A percentile compares a stretch with the other conserved stretches of the same genome.
These are phyloP conservation scores for Philaethria dido DNA, from an alignment of 2,888 invertebrate genomes.

Conservation along the genomic window DNA sequence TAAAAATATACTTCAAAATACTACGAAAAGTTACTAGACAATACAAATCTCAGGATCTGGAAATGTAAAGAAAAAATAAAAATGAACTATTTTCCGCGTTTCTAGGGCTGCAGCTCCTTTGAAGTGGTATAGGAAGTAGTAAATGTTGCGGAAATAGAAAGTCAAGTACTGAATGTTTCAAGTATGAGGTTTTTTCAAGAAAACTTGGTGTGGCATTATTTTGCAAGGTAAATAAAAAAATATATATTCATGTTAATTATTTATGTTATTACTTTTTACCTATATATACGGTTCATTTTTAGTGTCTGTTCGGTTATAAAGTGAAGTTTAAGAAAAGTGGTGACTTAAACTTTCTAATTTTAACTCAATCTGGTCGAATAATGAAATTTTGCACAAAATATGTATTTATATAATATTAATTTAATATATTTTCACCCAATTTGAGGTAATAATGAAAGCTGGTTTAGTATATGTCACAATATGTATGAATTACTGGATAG, in stretches of 20 bases:
- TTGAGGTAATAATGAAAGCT: no score
- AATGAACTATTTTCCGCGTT: slow-evolving; percentile 68
- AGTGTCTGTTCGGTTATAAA: no score
- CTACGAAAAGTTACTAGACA: background rate
- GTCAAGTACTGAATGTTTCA: slow-evolving; percentile 69
- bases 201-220: background rate
- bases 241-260: background rate
- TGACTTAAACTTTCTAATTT: no score
- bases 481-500: no score
- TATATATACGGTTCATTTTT: no score
- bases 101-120: slow-evolving; percentile 62
- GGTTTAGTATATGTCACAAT: no score
- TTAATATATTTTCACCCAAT: no score
- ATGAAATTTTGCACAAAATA: no score
- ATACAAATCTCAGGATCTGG: background rate
- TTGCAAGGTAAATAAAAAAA: no score
- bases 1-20: background rate
- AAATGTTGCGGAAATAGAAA: slow-evolving; percentile 74
- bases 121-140: slow-evolving; percentile 57
- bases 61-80: slow-evolving; percentile 49
- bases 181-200: slow-evolving; percentile 58
- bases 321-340: no score
- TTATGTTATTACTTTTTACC: background rate
- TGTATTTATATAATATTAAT: no score
- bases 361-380: no score